Evolutionary conservation across 2,113 vertebrate species (phyloP).

Genomic region (Pipa parva): DNA sequence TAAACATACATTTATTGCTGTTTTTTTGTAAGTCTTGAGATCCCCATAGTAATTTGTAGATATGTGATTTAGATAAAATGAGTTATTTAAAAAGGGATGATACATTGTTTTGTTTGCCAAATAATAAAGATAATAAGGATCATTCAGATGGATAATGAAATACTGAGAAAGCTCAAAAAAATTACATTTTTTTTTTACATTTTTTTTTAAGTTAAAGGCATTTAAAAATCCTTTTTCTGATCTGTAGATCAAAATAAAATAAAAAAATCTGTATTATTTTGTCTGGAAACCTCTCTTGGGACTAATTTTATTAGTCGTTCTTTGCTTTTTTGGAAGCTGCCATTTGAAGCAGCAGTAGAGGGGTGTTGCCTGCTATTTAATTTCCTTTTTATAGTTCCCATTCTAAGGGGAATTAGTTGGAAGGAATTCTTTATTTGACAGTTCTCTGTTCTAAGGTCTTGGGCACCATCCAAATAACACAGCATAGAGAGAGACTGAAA

Average conservation of each 20-base stretch:
- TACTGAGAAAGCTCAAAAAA: too few species aligned
- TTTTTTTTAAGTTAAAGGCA: not conserved
- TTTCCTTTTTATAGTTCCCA: conserved; percentile 31
- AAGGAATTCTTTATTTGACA: conserved; percentile 22
- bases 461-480: conserved; percentile 17
- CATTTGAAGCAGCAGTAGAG: conserved; percentile 21
- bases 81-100: too few species aligned
- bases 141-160: too few species aligned
- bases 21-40: too few species aligned
- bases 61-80: too few species aligned
- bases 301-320: conserved; percentile 11
- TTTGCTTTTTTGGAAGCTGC: conserved; percentile 6
- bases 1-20: too few species aligned
- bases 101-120: too few species aligned
- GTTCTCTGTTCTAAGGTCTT: conserved; percentile 22
- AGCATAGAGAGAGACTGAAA: conserved; percentile 5
- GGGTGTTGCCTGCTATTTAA: conserved; percentile 29
- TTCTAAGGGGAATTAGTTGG: conserved; percentile 31
- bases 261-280: conserved; percentile 1
- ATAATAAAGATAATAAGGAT: too few species aligned
- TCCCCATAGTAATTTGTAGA: too few species aligned
- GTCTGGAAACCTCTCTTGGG: not conserved
- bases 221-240: not conserved
- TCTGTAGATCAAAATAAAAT: conserved; percentile 1
- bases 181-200: not conserved